Evolutionary conservation across 2,113 vertebrate species (phyloP).

Genomic region (Candoia aspera): DNA sequence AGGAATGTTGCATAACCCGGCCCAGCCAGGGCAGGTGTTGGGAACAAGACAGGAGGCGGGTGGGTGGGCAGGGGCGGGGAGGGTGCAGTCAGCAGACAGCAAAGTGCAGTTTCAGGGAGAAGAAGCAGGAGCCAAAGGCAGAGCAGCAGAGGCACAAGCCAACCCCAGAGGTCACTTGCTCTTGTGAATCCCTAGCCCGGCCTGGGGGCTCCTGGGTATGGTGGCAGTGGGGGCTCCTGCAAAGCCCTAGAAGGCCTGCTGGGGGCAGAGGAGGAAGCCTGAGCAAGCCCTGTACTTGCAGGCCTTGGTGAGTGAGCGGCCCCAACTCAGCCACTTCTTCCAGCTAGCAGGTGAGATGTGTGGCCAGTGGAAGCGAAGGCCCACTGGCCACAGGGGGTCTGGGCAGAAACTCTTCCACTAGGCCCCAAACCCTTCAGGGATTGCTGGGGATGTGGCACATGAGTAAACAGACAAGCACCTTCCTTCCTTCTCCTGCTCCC

Average conservation of each 20-base stretch:
- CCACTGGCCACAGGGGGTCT: no score
- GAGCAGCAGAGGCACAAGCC: neutral
- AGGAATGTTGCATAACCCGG: no score
- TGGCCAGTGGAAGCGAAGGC: neutral
- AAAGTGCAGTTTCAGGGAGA: neutral
- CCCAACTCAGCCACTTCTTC: neutral
- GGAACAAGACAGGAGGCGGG: neutral
- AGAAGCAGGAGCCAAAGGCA: neutral
- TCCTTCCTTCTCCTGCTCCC: neutral
- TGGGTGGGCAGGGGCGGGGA: rapidly evolving
- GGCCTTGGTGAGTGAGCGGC: neutral
- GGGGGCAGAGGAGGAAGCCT: no score
- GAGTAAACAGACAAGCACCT: no score
- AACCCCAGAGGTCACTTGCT: neutral
- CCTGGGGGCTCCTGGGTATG: no score
- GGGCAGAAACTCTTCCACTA: no score
- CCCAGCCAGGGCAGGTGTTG: slow-evolving; percentile 26
- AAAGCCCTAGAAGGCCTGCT: no score
- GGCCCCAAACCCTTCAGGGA: no score
- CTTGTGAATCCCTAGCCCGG: no score
- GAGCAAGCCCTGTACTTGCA: no score
- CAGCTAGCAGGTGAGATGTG: neutral
- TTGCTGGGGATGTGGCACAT: no score
- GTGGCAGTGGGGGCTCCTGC: no score
- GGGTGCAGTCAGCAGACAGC: neutral